Base-by-base conservation (phyloP, 2,888 invertebrate genomes). In the Chrysolina americana region DNA sequence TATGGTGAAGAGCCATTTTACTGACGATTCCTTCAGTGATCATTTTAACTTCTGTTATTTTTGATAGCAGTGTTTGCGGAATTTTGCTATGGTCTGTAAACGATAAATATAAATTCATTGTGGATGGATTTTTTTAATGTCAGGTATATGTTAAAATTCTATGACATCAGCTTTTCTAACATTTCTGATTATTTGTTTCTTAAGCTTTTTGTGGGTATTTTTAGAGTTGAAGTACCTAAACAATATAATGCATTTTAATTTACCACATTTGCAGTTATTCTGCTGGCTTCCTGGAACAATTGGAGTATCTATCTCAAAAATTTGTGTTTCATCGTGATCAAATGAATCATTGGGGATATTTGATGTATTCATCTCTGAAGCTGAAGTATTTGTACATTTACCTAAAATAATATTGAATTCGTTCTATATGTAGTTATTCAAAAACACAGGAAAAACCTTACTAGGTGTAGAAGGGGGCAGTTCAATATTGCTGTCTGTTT, bases 221-320 rank as follows among this genome's bases (percentile, higher is more conserved):
- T 44, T 44, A 44, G 44, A 6, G 44, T 44, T 44, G 44, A 44
- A 44, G 44, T 44, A 44, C 44, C 44, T 44, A 44, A 44, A 44
- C 44, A 44, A 44, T 44, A n/a, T n/a, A n/a, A n/a, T n/a, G n/a
- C n/a, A 44, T 44, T 44, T 44, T 44, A 44, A 44, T 44, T 44
- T 44, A 44, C 44, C 44, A 44, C 44, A 44, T 44, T 44, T 44
- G 44, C 44, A 44, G 44, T 44, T 44, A 44, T 44, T 44, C 44
- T 44, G 44, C 44, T 44, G 9, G 44, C 44, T n/a, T 44, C 44
- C 2, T 44, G 44, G 13, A 44, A 13, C 13, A 44, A 44, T 44
- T 44, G 44, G 44, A 44, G 44, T 44, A 44, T 44, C 44, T 44
- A 44, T 44, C 44, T 44, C 44, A 44, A 44, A 44, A 3, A 44